Evolutionary conservation across 2,888 invertebrate species (phyloP), one percentile per base, ranked within the genome.

Genomic region (Lasioglossum oenotherae): DNA sequence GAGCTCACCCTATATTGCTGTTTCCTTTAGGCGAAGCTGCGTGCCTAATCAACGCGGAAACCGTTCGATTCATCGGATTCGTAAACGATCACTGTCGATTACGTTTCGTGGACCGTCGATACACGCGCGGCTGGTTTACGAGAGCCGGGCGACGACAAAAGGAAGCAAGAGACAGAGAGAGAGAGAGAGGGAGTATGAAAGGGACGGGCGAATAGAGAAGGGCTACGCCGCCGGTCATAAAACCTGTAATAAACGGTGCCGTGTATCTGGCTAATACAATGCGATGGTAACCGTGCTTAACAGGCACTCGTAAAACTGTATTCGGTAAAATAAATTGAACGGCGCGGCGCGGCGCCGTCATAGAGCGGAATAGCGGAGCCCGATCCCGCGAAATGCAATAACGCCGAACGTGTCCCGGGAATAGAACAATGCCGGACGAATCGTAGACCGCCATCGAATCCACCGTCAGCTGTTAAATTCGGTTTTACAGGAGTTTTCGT

Each of bases 181-280:
- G 10, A 57, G 60, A 60, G n/a, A 60, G 60, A 4, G 10, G 19
- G 46, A n/a, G 53, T 16, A 46, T 14, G 35, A 74, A 23, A 46
- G 41, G 35, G 60, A 27, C 14, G 14, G 0, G 16, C n/a, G 38
- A 71, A 14, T 8, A 53, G 35, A 72, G 76, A 67, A 53, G 64
- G 67, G 74, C 46, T 57, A 74, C 71, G 14, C 38, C 44, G 19
- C 57, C 38, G 71, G 64, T 60, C 79, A 38, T 87, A 87, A 87
- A 87, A 80, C 83, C 82, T 49, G 86, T 79, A 91, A 91, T 91
- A 91, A 91, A 91, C 88, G 91, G 71, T 85, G 74, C 60, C 76
- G 87, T 76, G 90, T 88, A 87, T 90, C 84, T 84, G 87, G 86
- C 84, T 91, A 90, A 91, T 87, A 87, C 91, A 90, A 91, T 86